Conservation (phyloP, 2,888 invertebrate genomes). For the Thysanoteuthis rhombus region DNA sequence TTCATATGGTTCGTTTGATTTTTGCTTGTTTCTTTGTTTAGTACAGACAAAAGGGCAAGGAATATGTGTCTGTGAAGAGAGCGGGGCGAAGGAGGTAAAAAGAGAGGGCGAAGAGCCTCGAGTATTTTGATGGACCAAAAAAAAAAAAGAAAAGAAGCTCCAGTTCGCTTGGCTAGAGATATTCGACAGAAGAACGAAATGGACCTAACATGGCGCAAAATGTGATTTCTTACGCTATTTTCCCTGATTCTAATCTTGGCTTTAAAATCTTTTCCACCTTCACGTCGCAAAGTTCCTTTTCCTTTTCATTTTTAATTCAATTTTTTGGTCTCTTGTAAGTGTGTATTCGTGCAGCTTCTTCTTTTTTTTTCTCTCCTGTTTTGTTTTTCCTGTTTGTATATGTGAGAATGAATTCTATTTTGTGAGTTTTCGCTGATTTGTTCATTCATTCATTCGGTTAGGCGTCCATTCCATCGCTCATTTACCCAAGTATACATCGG, state of each 20-base stretch:
- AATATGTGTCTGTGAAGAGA: neutral
- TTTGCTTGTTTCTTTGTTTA: conserved; percentile 12
- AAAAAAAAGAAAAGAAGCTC: neutral
- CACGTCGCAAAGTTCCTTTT: neutral
- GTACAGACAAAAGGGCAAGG: neutral
- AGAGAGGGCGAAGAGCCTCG: neutral
- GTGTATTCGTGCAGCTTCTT: neutral
- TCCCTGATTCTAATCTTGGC: conserved; percentile 12
- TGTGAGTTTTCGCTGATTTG: too few species aligned
- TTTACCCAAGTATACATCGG: neutral
- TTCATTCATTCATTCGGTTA: too few species aligned
- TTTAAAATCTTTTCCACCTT: neutral
- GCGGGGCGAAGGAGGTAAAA: neutral
- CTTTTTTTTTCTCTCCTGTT: neutral
- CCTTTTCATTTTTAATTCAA: neutral
- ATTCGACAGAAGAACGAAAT: neutral
- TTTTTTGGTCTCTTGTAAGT: neutral
- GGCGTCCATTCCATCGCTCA: too few species aligned
- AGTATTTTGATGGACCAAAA: neutral
- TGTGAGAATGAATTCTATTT: too few species aligned
- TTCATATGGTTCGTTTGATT: neutral
- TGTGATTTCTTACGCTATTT: conserved; percentile 1
- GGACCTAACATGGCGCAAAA: neutral
- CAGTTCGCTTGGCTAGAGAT: neutral
- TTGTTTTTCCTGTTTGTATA: too few species aligned